Base-by-base conservation (phyloP, 2,888 invertebrate species). In the Caenorhabditis sp. region DNA sequence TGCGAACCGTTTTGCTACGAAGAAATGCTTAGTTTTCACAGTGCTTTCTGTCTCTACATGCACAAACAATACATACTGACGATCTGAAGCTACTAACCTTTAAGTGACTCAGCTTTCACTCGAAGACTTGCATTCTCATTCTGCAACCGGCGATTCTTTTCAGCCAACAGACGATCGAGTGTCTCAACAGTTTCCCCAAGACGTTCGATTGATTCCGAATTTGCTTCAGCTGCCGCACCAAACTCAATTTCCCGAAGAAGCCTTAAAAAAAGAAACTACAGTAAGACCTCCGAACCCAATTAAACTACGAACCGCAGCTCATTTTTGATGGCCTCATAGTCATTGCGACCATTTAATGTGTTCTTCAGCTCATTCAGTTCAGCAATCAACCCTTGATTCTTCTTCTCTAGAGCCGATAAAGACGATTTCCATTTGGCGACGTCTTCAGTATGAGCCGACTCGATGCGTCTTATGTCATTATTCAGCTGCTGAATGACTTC, bases 291-390 rank as follows among this genome's bases (percentile, higher is more conserved):
- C n/a, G n/a, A n/a, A n/a, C n/a, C n/a, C 22, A n/a, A 49, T 49
- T 14, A 26, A 1, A 10, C 19, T 22, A 82, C 73, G 63, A 86
- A 93, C 93, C 92, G 92, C 92, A 97, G 95, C 94, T 97, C 97
- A 90, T 96, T 94, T 93, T 96, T 97, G 91, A 97, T 94, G 89
- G 97, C 97, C 84, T 97, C 96, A 93, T 97, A 97, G 94, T 97
- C 97, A 90, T 66, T 77, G 47, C 75, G 79, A 12, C 58, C 38
- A 12, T 85, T 82, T 24, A 88, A 68, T 56, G 82, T 80, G 31
- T 26, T 54, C 63, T 84, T 85, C 72, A 87, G 22, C 22, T 69
- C 80, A n/a, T 64, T 64, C 8, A 84, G n/a, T 26, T 79, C 68
- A 19, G 38, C 44, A 16, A 59, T 5, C 28, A 73, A 59, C 16